Conservation (phyloP, 2,888 invertebrate genomes). For the Tenodera sinensis region DNA sequence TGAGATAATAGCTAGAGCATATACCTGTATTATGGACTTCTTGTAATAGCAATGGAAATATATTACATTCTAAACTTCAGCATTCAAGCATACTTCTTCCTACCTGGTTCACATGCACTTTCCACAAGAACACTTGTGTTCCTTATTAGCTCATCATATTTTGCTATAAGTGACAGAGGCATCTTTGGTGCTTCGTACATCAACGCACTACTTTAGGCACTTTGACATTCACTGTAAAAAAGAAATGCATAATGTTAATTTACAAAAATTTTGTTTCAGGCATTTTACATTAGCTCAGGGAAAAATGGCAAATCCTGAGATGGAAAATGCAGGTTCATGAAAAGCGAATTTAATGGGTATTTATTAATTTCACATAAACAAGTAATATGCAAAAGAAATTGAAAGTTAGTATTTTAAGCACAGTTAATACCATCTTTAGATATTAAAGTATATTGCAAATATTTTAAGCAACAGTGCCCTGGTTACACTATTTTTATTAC, state of each 20-base stretch:
- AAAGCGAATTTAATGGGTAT: too few relatives aligned
- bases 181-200: background rate
- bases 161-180: conserved; percentile 60
- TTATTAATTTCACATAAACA: too few relatives aligned
- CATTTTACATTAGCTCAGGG: background rate
- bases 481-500: too few relatives aligned
- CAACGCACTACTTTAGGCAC: background rate
- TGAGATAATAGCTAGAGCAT: too few relatives aligned
- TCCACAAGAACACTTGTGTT: conserved; percentile 62
- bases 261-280: background rate
- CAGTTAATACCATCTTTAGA: too few relatives aligned
- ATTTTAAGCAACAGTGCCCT: too few relatives aligned
- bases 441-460: too few relatives aligned
- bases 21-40: too few relatives aligned
- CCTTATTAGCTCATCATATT: conserved; percentile 69
- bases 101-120: background rate
- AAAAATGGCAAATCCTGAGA: too few relatives aligned
- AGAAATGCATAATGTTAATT: background rate
- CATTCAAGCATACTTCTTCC: background rate
- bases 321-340: too few relatives aligned
- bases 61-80: background rate
- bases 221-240: background rate
- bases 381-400: too few relatives aligned
- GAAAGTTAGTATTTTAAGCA: too few relatives aligned
- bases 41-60: background rate